Conservation (phyloP, 2,888 invertebrate genomes). For the Glaucopsyche alexis region DNA sequence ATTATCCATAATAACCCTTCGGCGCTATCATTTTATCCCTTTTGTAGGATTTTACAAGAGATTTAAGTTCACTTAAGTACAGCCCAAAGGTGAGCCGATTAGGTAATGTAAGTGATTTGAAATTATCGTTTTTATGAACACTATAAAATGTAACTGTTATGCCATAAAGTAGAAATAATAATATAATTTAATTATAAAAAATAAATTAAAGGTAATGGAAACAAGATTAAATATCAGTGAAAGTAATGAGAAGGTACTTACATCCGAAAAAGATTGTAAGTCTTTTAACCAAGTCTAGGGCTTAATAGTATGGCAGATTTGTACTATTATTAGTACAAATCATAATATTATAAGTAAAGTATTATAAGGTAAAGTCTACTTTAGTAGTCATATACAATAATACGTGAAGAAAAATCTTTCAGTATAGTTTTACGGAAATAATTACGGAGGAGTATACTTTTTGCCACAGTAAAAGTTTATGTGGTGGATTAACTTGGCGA, state of each 20-base stretch:
- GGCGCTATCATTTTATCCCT: slow-evolving; percentile 43
- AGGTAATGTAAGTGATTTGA: slow-evolving; percentile 26
- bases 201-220: too few relatives aligned
- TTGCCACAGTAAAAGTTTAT: too few relatives aligned
- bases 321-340: too few relatives aligned
- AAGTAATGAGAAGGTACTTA: background rate
- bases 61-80: slow-evolving; percentile 30
- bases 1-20: slow-evolving; percentile 47
- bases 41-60: slow-evolving; percentile 34
- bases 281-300: background rate
- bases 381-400: too few relatives aligned
- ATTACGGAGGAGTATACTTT: too few relatives aligned
- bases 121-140: slow-evolving; percentile 11
- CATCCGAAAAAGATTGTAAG: background rate
- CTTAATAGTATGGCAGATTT: too few relatives aligned
- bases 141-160: slow-evolving; percentile 5
- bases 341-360: too few relatives aligned
- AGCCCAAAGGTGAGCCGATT: slow-evolving; percentile 25
- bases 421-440: too few relatives aligned
- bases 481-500: too few relatives aligned
- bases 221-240: background rate
- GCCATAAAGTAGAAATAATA: background rate
- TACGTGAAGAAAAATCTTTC: too few relatives aligned
- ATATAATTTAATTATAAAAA: background rate
- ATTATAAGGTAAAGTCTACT: too few relatives aligned